These are phyloP conservation scores for Sebastes hubbsi DNA, from an alignment of 2,797 vertebrate species.

Conservation along the genomic window DNA sequence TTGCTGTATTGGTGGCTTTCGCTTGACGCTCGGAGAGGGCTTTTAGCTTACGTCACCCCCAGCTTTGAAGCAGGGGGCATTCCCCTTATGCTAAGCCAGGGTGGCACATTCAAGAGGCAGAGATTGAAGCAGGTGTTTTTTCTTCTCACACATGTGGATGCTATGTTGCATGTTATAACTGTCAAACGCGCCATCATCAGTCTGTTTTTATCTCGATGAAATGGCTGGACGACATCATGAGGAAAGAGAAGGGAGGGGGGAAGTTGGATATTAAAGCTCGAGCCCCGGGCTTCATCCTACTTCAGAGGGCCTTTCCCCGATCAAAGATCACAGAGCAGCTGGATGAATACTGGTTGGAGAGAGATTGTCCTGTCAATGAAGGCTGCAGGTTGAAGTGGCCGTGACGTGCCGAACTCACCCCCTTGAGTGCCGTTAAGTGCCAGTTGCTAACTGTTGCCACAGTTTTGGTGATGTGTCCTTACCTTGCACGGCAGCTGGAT, in stretches of 20 bases:
- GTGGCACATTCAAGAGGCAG: slow-evolving; percentile 19
- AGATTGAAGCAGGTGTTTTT: slow-evolving; percentile 50
- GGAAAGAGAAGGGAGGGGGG: slow-evolving; percentile 2
- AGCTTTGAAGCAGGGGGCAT: slow-evolving; percentile 60
- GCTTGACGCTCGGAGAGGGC: slow-evolving; percentile 55
- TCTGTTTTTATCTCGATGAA: slow-evolving; percentile 26
- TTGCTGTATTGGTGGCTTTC: slow-evolving; percentile 69
- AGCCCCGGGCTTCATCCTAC: slow-evolving; percentile 45
- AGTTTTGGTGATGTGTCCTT: neutral
- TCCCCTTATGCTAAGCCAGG: slow-evolving; percentile 39
- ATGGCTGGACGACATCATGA: slow-evolving; percentile 43
- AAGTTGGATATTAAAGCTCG: slow-evolving; percentile 21
- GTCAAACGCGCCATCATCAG: slow-evolving; percentile 28
- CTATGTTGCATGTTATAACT: slow-evolving; percentile 26
- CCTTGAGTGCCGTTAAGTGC: neutral
- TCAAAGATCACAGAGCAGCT: slow-evolving; percentile 64
- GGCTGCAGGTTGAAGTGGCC: slow-evolving; percentile 14
- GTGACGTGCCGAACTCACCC: neutral
- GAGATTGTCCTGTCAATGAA: slow-evolving; percentile 47
- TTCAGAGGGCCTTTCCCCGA: slow-evolving; percentile 47
- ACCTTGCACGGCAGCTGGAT: too few species aligned
- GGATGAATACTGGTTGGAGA: slow-evolving; percentile 15
- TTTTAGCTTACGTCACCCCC: slow-evolving; percentile 74
- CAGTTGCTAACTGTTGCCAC: neutral
- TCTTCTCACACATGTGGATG: slow-evolving; percentile 10